Base-by-base conservation (phyloP, 2,797 vertebrate species). In the Catharus ustulatus region DNA sequence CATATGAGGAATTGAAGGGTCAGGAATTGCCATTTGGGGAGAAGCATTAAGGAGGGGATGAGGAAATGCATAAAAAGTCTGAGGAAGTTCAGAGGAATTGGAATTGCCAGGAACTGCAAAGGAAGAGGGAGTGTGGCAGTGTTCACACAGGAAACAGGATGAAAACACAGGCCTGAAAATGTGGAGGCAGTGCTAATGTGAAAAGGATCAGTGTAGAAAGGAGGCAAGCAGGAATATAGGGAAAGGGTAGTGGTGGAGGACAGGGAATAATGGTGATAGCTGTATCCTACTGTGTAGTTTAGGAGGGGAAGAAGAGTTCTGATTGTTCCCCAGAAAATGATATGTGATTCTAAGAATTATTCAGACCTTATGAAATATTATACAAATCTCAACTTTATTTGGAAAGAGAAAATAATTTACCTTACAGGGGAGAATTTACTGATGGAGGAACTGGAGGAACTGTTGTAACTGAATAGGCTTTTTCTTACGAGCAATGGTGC, bases 21-120 rank as follows among this genome's bases (percentile, higher is more conserved):
- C 27, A 43, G 84, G 68, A 90, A 36, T 6, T 82, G 51, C 26
- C 45, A 24, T 6, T 29, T 36, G 67, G 38, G 13, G 42, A 89
- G 81, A 59, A 79, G 5, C 46, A 17, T 68, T 83, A 89, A 32
- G 64, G 19, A 54, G 45, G 13, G 43, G 23, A 40, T 89, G 73
- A 75, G 76, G 73, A 91, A 94, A 55, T 84, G 17, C 27, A 62
- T 81, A 34, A 84, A 30, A 84, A 91, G 67, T 36, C 36, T 48
- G 26, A 86, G 87, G 89, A 93, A 93, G 49, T 83, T 93, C 45
- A 80, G 54, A 87, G 86, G 48, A 91, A 61, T 43, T 43, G 27
- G 38, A 64, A 57, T 19, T 79, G 32, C 40, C 30, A 24, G 61
- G 86, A 94, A 58, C 84, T 64, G 75, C 52, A 67, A 26, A 92